phyloP scores from a whole-genome alignment of 1,140 invertebrate species.

The Pogonomyrmex californicus region DNA sequence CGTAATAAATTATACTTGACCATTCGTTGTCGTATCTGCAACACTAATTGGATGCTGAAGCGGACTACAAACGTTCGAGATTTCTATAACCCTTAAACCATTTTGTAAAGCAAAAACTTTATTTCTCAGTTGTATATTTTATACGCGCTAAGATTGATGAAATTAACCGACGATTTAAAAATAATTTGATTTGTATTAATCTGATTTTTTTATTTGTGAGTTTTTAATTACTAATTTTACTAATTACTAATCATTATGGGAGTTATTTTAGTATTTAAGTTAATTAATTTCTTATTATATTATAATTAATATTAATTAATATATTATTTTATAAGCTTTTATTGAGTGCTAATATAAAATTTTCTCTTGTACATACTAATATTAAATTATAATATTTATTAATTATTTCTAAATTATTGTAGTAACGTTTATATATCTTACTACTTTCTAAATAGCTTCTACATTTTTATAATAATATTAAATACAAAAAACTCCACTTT shows the following conservation, averaged over 20 bases:
- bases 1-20: constrained; percentile 72
- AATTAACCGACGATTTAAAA: constrained; percentile 25
- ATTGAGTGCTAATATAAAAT: neutral
- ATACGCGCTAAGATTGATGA: neutral
- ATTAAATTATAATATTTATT: neutral
- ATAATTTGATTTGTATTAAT: neutral
- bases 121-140: neutral
- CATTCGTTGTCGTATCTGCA: constrained; percentile 68
- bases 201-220: neutral
- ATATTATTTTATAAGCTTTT: constrained; percentile 11
- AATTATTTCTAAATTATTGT: neutral
- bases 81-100: neutral
- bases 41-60: constrained; percentile 67
- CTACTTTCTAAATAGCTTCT: neutral
- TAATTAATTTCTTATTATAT: constrained; percentile 49
- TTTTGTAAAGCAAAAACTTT: constrained; percentile 41
- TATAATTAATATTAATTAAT: neutral
- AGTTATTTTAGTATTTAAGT: constrained; percentile 41
- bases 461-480: neutral
- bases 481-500: neutral
- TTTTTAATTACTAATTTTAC: neutral
- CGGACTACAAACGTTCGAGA: constrained; percentile 35
- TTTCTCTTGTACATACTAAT: neutral
- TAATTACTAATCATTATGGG: neutral
- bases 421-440: neutral